Evolutionary conservation across 2,888 invertebrate species (phyloP), one percentile per base, ranked within the genome.

Genomic region (Hedya salicella): DNA sequence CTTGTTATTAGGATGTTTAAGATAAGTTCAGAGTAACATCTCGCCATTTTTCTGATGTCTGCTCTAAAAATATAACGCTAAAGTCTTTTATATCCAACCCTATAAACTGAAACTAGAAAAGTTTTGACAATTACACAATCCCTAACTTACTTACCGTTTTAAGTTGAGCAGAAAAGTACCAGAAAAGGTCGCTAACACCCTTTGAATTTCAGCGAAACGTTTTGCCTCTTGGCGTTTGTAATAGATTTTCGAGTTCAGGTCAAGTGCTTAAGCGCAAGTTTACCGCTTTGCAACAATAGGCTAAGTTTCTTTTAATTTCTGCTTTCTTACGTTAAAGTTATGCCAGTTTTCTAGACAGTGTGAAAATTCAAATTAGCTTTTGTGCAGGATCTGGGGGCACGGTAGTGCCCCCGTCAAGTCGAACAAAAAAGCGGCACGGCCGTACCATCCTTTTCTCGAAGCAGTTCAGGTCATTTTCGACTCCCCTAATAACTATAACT

Each of bases 231-330:
- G 66, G 66, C 60, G 48, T 40, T 32, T 61, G 61, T 60, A 61
- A 66, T 66, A 54, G 42, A 65, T 61, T 62, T 62, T 46, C 53
- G 52, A 62, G 62, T 54, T 61, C 60, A 46, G 59, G 65, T 60
- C 59, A 60, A 65, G 59, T 65, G 40, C 44, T 59, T 65, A 39
- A 46, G 46, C 39, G 39, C 52, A 46, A 53, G 62, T 65, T 39
- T 25, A 30, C 30, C 53, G 36, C n/a, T 32, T 52, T 36, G 16
- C 46, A 40, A 62, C 53, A 53, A 62, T 62, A 52, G 44, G 36
- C 44, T 17, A 62, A 48, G 48, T 56, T 54, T 54, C 39, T 57
- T 57, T 44, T 57, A 57, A 42, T 44, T 25, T 16, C 30, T 57
- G 17, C 17, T 3, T 30, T 32, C 19, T n/a, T 46, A 32, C 8